Conservation (phyloP, 2,113 vertebrate genomes). For the Leucosticte australis region DNA sequence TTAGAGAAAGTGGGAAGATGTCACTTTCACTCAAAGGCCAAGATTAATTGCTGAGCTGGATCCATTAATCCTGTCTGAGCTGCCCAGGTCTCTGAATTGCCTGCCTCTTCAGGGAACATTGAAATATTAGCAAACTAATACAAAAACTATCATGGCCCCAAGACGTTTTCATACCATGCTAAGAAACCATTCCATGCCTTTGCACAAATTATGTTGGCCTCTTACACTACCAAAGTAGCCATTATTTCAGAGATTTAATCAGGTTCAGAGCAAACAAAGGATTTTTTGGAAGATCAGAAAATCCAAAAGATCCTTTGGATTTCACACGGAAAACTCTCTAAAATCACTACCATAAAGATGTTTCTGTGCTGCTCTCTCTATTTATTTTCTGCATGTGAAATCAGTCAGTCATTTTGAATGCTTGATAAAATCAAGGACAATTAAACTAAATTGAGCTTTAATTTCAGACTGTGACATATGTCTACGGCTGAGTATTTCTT, state of each 20-base stretch:
- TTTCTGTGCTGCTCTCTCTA: conserved; percentile 49
- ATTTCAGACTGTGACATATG: conserved; percentile 70
- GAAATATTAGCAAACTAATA: not conserved
- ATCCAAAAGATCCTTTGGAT: not conserved
- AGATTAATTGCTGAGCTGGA: not conserved
- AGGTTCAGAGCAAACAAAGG: conserved; percentile 4
- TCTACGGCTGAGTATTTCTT: conserved; percentile 64
- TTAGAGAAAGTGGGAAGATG: not conserved
- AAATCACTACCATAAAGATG: not conserved
- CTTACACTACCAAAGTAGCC: not conserved
- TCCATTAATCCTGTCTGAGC: not conserved
- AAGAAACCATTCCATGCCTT: not conserved
- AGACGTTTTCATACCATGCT: not conserved
- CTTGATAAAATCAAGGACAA: conserved; percentile 78
- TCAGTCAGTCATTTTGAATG: conserved; percentile 70
- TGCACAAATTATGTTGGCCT: not conserved
- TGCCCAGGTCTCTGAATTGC: not conserved
- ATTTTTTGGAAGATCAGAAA: conserved; percentile 14
- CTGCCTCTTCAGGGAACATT: not conserved
- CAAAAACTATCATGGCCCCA: not conserved
- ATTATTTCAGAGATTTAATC: not conserved
- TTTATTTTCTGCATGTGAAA: conserved; percentile 72
- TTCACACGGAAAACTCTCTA: not conserved
- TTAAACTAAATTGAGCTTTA: conserved; percentile 79
- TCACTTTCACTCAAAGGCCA: not conserved